Evolutionary conservation across 2,888 invertebrate species (phyloP).

Genomic region (Trachelus tabidus): DNA sequence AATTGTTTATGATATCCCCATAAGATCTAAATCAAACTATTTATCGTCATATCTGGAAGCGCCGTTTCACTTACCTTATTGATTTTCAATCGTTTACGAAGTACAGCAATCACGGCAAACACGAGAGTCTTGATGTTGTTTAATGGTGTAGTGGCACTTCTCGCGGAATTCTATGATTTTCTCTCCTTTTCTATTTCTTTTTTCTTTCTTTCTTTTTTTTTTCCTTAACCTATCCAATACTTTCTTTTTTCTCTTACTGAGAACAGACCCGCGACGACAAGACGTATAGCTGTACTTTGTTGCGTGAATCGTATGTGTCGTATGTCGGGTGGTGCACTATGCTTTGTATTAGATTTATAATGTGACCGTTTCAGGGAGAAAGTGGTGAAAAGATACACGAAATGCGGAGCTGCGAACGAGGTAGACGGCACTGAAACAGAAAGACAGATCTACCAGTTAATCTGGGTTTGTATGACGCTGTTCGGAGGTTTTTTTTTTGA

Average conservation of each 20-base stretch:
- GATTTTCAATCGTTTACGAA: neutral
- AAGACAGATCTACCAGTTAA: neutral
- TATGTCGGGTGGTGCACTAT: neutral
- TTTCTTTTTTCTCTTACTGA: neutral
- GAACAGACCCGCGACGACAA: neutral
- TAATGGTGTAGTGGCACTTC: neutral
- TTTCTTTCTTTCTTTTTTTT: neutral
- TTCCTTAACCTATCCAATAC: neutral
- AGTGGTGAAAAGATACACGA: conserved; percentile 6
- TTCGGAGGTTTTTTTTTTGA: neutral
- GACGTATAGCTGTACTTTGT: neutral
- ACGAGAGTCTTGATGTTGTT: neutral
- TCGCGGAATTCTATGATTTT: neutral
- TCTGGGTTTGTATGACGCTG: neutral
- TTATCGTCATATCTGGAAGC: neutral
- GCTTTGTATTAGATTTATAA: conserved; percentile 2
- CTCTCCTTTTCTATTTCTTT: neutral
- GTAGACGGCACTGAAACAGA: conserved; percentile 20
- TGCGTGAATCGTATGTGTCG: neutral
- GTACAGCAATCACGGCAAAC: neutral
- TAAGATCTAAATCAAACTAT: neutral
- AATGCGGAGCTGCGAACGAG: conserved; percentile 13
- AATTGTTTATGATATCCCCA: neutral
- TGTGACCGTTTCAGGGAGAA: neutral
- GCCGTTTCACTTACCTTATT: neutral